These are phyloP conservation scores for Diogma glabrata DNA, from an alignment of 2,888 invertebrate genomes.

Conservation along the genomic window DNA sequence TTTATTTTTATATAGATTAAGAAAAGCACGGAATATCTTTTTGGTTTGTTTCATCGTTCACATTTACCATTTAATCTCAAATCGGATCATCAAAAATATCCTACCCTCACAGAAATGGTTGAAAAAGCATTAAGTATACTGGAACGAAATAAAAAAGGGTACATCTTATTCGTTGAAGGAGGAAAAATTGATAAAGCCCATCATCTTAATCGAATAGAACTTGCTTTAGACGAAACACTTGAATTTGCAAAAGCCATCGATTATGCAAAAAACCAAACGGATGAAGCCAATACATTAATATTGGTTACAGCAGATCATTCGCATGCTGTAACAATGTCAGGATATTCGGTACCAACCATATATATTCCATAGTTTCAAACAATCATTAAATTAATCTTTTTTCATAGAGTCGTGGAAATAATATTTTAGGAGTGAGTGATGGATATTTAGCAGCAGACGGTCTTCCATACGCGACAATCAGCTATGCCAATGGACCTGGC, in stretches of 20 bases:
- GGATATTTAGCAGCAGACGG: constrained; percentile 39
- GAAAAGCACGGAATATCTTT: constrained; percentile 46
- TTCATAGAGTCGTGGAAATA: constrained; percentile 44
- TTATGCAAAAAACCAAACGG: constrained; percentile 47
- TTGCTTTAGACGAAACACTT: constrained; percentile 68
- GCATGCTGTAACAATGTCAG: constrained; percentile 41
- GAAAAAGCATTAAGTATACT: constrained; percentile 57
- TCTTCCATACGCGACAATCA: constrained; percentile 46
- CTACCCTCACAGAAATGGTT: constrained; percentile 63
- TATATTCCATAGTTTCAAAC: no score
- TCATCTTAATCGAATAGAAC: constrained; percentile 53
- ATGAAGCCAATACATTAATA: constrained; percentile 59
- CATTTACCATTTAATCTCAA: constrained; percentile 65
- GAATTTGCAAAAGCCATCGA: constrained; percentile 63
- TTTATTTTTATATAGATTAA: no score
- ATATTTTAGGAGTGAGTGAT: constrained; percentile 43
- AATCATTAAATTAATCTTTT: no score
- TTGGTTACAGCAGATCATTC: constrained; percentile 74
- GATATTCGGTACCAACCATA: no score
- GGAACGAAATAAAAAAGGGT: constrained; percentile 51
- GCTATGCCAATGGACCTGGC: constrained; percentile 54
- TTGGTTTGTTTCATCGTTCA: constrained; percentile 55
- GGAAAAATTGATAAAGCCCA: constrained; percentile 70
- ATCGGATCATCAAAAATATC: constrained; percentile 43
- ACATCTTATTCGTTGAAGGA: constrained; percentile 63